These are phyloP conservation scores for Volucella inflata DNA, from an alignment of 2,888 invertebrate genomes.

Conservation along the genomic window DNA sequence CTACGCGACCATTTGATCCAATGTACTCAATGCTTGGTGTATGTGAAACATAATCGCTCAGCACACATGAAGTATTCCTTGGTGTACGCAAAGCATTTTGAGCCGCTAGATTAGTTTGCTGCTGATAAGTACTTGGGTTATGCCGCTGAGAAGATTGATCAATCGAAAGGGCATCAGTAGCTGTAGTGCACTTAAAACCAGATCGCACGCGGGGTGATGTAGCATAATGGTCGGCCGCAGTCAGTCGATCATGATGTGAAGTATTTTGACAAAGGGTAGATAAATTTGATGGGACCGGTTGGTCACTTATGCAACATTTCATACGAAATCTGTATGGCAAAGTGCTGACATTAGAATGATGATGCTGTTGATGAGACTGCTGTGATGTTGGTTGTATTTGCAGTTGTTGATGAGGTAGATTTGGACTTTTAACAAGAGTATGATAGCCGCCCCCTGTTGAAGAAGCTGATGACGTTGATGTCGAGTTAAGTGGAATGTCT, in stretches of 20 bases:
- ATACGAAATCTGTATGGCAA: conserved; percentile 81
- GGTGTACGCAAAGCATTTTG: conserved; percentile 34
- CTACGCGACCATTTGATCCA: conserved; percentile 77
- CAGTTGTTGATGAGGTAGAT: conserved; percentile 72
- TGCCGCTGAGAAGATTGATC: conserved; percentile 68
- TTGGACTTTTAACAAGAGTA: conserved; percentile 59
- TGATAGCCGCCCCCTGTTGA: conserved; percentile 66
- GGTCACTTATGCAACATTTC: conserved; percentile 81
- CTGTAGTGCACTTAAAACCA: conserved; percentile 48
- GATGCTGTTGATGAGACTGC: conserved; percentile 28
- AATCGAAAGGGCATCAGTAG: conserved; percentile 55
- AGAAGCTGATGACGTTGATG: conserved; percentile 74
- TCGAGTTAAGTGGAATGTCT: conserved; percentile 72
- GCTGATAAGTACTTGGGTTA: conserved; percentile 37
- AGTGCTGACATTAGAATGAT: conserved; percentile 77
- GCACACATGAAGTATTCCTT: conserved; percentile 61
- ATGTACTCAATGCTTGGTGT: conserved; percentile 78
- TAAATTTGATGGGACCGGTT: conserved; percentile 50
- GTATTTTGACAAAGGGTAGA: conserved; percentile 60
- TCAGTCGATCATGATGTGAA: conserved; percentile 71
- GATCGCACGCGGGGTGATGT: conserved; percentile 79
- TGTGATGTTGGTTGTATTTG: conserved; percentile 58
- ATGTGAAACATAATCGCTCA: conserved; percentile 77
- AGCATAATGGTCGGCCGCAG: conserved; percentile 78
- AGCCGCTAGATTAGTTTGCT: conserved; percentile 48